These are phyloP conservation scores for Temnothorax longispinosus DNA, from an alignment of 1,140 invertebrate species.

Conservation along the genomic window DNA sequence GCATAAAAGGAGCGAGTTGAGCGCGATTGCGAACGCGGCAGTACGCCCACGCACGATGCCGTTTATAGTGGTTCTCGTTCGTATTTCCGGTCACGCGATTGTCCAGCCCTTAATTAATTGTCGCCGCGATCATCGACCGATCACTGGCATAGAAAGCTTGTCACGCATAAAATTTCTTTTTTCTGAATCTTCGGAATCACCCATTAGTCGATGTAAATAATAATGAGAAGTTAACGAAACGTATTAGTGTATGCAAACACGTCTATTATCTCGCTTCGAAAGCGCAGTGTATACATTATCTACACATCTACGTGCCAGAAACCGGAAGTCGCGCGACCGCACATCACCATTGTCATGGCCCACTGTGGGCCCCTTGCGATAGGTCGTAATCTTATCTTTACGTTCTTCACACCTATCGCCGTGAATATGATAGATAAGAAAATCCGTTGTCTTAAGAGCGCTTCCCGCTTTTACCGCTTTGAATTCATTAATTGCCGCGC, in stretches of 20 bases:
- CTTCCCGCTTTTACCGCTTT: neutral
- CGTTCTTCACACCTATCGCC: slow-evolving; percentile 29
- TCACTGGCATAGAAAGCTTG: neutral
- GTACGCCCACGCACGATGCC: slow-evolving; percentile 57
- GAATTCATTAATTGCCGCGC: slow-evolving; percentile 12
- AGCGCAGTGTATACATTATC: neutral
- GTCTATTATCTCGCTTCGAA: slow-evolving; percentile 39
- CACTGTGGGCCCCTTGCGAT: slow-evolving; percentile 67
- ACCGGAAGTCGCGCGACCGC: slow-evolving; percentile 61
- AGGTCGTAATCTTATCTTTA: slow-evolving; percentile 72
- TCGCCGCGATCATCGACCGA: slow-evolving; percentile 1
- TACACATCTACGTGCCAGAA: slow-evolving; percentile 57
- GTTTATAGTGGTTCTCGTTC: slow-evolving; percentile 50
- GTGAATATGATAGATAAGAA: slow-evolving; percentile 53
- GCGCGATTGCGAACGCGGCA: slow-evolving; percentile 52
- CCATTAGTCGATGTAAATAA: neutral
- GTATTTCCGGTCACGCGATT: slow-evolving; percentile 72
- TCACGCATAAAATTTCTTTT: neutral
- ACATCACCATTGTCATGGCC: slow-evolving; percentile 53
- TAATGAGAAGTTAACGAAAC: neutral
- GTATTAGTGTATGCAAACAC: neutral
- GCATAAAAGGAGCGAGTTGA: neutral
- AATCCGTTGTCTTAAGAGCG: slow-evolving; percentile 4
- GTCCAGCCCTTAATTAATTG: slow-evolving; percentile 60
- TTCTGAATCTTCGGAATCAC: neutral